Base-by-base conservation (phyloP, 2,888 invertebrate species). In the Chironomus tentans region DNA sequence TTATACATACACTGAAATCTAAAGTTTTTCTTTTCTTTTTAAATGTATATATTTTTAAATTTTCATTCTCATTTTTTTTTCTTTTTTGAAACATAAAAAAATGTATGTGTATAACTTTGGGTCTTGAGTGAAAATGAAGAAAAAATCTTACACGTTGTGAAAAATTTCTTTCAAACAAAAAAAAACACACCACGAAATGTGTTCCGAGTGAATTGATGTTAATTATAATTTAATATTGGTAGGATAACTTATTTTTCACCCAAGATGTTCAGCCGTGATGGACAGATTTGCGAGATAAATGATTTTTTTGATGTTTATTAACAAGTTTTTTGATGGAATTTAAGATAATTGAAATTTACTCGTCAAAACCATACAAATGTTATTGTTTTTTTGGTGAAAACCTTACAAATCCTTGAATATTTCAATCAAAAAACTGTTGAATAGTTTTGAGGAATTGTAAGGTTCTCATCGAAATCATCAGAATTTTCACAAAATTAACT, bases 11-110 rank as follows among this genome's bases (percentile, higher is more conserved):
- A 65, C 47, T 73, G 62, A 73, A 65, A 28, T 15, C 15, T 71
- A 24, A 65, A 68, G 6, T 38, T 71, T 24, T 71, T 56, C 48
- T 79, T 79, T 79, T 76, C 12, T 24, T 77, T 79, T 79, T 78
- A 78, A 78, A 78, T 78, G 76, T 69, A 68, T 38, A 65, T 62
- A 56, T 18, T 46, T 71, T 62, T 62, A 22, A 47, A 50, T 24
- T 48, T 28, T 28, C 5, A n/a, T n/a, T n/a, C 2, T 38, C 7
- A 38, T 38, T 38, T 22, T 24, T 71, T 21, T 24, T 71, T 71
- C n/a, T 56, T 6, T 38, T 38, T 71, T 71, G 71, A 71, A 56
- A 21, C 22, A 70, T 71, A 71, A 71, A 50, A 56, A 0, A 65
- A 46, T 65, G 3, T 28, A 46, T 73, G 62, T 72, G 62, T 22